A percentile compares a stretch with the other conserved stretches of the same genome.
phyloP scores from a whole-genome alignment of 2,888 invertebrate species.

The Polyploca ridens region DNA sequence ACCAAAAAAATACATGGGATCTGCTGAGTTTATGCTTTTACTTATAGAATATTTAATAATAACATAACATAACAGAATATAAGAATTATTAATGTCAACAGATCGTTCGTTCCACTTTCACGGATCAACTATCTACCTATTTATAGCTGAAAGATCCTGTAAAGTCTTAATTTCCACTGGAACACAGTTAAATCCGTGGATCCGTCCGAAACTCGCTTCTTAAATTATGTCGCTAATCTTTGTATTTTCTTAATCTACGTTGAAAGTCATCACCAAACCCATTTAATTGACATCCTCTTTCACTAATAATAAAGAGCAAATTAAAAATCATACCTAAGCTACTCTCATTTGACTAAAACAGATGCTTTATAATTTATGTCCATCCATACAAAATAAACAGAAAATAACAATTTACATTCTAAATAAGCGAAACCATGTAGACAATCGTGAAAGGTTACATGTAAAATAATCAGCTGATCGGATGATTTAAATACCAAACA shows the following conservation, averaged over 20 bases:
- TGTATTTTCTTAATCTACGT: not conserved
- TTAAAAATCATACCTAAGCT: not conserved
- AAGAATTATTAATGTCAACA: too few species aligned
- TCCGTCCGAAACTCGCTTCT: too few species aligned
- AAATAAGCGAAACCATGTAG: conserved; percentile 39
- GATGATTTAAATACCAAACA: conserved; percentile 78
- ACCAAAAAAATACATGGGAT: too few species aligned
- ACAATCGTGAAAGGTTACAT: conserved; percentile 80
- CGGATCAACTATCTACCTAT: too few species aligned
- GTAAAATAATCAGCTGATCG: conserved; percentile 73
- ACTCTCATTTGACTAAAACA: conserved; percentile 1
- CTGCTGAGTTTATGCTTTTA: too few species aligned
- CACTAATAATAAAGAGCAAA: not conserved
- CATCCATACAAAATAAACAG: conserved; percentile 13
- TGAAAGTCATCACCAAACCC: not conserved
- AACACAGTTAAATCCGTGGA: too few species aligned
- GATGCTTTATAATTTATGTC: not conserved
- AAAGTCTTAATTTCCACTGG: too few species aligned
- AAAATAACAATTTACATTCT: conserved; percentile 26
- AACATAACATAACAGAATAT: too few species aligned
- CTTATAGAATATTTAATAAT: too few species aligned
- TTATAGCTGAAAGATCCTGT: too few species aligned
- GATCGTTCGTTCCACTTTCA: too few species aligned
- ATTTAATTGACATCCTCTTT: too few species aligned
- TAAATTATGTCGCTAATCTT: not conserved